Base-by-base conservation (phyloP, 2,113 vertebrate genomes). In the Dipodomys merriami region DNA sequence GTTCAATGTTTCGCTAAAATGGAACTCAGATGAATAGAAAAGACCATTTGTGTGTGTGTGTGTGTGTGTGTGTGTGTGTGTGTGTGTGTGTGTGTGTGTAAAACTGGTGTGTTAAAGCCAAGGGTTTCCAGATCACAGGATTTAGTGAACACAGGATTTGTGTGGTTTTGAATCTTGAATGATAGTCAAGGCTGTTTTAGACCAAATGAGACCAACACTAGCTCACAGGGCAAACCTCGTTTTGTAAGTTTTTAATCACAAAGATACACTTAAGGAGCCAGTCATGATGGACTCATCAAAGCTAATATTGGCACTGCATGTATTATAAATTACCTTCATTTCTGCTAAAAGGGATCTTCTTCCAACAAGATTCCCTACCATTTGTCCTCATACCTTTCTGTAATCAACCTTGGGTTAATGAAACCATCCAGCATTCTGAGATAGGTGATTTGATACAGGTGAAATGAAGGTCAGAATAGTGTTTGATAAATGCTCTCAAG, bases 391-490 rank as follows among this genome's bases (percentile, higher is more conserved):
- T 74, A 65, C 60, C 64, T 86, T 64, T 93, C 76, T 30, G 15
- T 64, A 29, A 3, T 95, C 29, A 5, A 62, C 80, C 60, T 93
- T 93, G 86, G 35, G 83, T 82, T 91, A 91, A 93, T 72, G 81
- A 89, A 83, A 78, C 82, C 39, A 30, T 90, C 65, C 20, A 68
- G 69, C 53, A 29, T 81, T 95, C 57, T 83, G 88, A 87, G 60
- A 78, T 67, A 64, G 84, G 87, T 6, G 27, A 94, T 67, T 74
- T 71, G 62, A 86, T 94, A 64, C 7, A 87, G 76, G 81, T 77
- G 84, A 74, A 92, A 91, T 91, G 85, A 44, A 94, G 78, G 69
- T 90, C 91, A 96, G 57, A 84, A 65, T 57, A 39, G 62, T 91
- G 30, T 89, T 93, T 79, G 71, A 33, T 72, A 74, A 71, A 65